These are phyloP conservation scores for Hippasteria phrygiana DNA, from an alignment of 53 echinoderm and acorn worm genomes.

Conservation along the genomic window DNA sequence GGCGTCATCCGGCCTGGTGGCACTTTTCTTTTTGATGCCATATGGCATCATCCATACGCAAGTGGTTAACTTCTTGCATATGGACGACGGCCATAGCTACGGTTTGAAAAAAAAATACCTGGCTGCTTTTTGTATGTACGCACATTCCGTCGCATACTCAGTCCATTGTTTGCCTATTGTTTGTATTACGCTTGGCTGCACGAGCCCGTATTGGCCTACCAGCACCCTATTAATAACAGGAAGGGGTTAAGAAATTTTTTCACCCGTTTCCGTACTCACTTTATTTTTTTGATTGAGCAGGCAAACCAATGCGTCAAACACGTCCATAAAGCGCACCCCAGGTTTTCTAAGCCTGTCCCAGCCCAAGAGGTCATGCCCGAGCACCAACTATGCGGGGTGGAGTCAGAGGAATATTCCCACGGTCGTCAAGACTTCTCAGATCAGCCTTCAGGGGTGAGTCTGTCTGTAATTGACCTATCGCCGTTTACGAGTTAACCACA, in stretches of 20 bases:
- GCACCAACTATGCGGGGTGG: constrained; percentile 58
- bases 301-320: constrained; percentile 6
- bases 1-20: too few species aligned
- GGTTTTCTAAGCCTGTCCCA: constrained; percentile 42
- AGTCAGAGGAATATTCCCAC: constrained; percentile 44
- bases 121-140: too few species aligned
- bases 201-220: too few species aligned
- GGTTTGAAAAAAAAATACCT: too few species aligned
- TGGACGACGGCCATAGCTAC: too few species aligned
- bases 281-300: not conserved
- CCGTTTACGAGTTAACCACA: not conserved
- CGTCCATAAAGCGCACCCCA: constrained; percentile 41
- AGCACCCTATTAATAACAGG: not conserved
- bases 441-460: constrained; percentile 76
- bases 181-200: too few species aligned
- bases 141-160: too few species aligned
- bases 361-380: constrained; percentile 37
- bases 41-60: too few species aligned
- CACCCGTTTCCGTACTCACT: not conserved
- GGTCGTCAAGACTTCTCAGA: constrained; percentile 45
- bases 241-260: not conserved
- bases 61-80: too few species aligned
- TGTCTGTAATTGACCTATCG: not conserved
- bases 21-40: too few species aligned
- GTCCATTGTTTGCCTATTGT: too few species aligned